Conservation (phyloP, 2,888 invertebrate genomes). For the Thelaira solivaga region DNA sequence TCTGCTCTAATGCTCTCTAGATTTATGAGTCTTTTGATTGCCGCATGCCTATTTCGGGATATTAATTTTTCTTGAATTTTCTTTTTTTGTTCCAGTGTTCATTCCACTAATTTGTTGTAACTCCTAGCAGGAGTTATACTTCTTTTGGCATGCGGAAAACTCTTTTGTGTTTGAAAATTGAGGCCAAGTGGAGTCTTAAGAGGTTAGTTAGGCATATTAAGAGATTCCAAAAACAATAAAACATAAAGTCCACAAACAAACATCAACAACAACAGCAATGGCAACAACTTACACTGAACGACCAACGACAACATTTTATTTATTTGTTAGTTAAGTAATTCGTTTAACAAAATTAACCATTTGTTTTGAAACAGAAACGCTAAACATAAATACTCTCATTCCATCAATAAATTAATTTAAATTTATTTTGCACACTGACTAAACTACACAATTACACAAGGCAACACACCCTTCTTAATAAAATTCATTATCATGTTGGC, state of each 20-base stretch:
- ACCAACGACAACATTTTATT: conserved; percentile 31
- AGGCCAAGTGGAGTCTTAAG: conserved; percentile 46
- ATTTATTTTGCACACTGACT: not conserved
- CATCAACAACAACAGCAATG: not conserved
- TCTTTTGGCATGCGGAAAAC: conserved; percentile 10
- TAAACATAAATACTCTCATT: conserved; percentile 6
- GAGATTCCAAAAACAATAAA: conserved; percentile 36
- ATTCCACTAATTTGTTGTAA: not conserved
- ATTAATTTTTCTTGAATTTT: too few relatives aligned
- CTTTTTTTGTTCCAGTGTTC: not conserved
- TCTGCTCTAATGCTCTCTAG: too few relatives aligned
- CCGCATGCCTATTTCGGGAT: too few relatives aligned
- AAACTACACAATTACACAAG: not conserved
- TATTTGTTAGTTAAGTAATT: conserved; percentile 1
- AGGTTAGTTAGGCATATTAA: conserved; percentile 44
- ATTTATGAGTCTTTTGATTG: too few relatives aligned
- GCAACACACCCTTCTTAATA: conserved; percentile 13
- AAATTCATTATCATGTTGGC: conserved; percentile 5
- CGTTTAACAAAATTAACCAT: conserved; percentile 14
- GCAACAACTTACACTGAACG: not conserved
- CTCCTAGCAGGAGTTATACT: conserved; percentile 6
- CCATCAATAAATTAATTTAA: conserved; percentile 5
- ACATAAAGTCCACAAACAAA: conserved; percentile 8
- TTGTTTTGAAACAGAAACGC: conserved; percentile 37
- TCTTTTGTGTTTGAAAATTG: conserved; percentile 22